phyloP scores from a whole-genome alignment of 1,140 invertebrate species.

The Drosophila asahinai region DNA sequence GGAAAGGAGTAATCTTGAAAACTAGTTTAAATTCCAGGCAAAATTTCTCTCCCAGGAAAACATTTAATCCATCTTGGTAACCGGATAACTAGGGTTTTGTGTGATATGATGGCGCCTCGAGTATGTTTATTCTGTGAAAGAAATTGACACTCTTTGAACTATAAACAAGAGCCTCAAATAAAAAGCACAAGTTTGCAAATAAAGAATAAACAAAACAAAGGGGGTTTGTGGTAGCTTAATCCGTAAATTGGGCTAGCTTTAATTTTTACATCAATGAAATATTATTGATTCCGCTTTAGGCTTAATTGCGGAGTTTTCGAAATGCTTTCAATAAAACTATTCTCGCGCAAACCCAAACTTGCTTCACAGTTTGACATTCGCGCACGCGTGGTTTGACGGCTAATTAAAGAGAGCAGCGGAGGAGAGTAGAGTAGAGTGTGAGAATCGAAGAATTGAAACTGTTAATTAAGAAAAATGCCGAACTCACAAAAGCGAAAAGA shows the following conservation, averaged over 20 bases:
- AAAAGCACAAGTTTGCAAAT: not conserved
- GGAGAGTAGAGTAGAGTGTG: not conserved
- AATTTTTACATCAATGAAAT: not conserved
- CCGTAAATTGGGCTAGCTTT: no score
- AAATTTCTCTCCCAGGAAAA: not conserved
- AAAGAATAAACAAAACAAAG: not conserved
- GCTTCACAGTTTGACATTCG: slow-evolving; percentile 22
- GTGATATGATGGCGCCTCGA: slow-evolving; percentile 8
- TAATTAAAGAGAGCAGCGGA: not conserved
- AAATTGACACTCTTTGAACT: not conserved
- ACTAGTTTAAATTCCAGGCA: slow-evolving; percentile 2
- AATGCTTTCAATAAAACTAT: not conserved
- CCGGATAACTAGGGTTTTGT: slow-evolving; percentile 6
- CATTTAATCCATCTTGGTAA: slow-evolving; percentile 5
- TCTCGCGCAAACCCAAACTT: not conserved
- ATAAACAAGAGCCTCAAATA: not conserved
- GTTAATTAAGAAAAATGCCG: slow-evolving; percentile 35
- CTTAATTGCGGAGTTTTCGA: not conserved
- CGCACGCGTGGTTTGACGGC: not conserved
- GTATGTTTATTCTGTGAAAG: slow-evolving; percentile 4
- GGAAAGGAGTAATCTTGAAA: not conserved
- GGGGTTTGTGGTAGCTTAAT: no score
- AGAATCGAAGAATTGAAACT: slow-evolving; percentile 18
- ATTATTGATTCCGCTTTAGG: no score
- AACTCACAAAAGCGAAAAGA: slow-evolving; percentile 9